Conservation (phyloP, 1,140 invertebrate species). For the Trichomalopsis sarcophagae region DNA sequence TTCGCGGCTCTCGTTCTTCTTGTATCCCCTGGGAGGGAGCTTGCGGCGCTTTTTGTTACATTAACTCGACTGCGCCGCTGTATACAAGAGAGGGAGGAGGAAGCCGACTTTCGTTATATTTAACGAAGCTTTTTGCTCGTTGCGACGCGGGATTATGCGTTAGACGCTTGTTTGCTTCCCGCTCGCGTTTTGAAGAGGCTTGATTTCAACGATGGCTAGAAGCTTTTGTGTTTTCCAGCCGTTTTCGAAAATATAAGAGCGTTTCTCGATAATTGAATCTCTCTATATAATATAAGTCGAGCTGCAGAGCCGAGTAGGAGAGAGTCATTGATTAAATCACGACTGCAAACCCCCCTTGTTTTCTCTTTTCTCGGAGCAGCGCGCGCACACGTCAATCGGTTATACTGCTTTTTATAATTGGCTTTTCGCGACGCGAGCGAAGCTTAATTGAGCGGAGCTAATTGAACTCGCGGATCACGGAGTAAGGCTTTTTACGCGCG, state of each 20-base stretch:
- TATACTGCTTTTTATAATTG: conserved; percentile 26
- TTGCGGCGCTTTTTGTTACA: neutral
- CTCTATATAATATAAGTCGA: no score
- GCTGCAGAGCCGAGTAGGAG: no score
- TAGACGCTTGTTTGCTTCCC: no score
- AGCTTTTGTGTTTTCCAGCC: no score
- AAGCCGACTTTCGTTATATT: neutral
- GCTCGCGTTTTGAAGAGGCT: no score
- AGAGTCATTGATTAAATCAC: no score
- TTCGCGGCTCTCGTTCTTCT: neutral
- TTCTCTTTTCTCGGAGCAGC: neutral
- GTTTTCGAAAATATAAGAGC: no score
- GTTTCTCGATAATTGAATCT: no score
- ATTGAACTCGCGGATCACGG: conserved; percentile 20
- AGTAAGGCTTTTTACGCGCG: conserved; percentile 5
- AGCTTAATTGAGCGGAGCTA: conserved; percentile 15
- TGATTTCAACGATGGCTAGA: no score
- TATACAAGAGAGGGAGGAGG: no score
- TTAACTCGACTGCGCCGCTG: neutral
- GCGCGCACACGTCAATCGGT: neutral
- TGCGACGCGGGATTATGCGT: no score
- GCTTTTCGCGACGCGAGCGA: conserved; percentile 6
- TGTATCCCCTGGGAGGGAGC: neutral
- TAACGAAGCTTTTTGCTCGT: no score
- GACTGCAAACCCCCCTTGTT: neutral